Percentiles rank a stretch among this genome's conserved stretches.
Evolutionary conservation across 2,888 invertebrate genomes (phyloP).

Genomic region (Corythucha ciliata): DNA sequence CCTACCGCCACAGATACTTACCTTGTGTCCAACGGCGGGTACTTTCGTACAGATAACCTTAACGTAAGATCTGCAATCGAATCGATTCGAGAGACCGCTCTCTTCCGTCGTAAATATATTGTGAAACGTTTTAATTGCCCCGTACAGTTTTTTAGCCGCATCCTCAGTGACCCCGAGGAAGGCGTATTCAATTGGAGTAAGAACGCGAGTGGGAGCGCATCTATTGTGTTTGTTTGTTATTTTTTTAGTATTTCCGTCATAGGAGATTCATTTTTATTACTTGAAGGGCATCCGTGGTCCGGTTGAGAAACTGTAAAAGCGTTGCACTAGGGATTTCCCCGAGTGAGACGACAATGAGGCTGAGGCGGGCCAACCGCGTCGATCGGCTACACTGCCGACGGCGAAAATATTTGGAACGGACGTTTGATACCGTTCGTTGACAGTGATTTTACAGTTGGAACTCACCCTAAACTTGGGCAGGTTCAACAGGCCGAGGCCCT

Average conservation of each 20-base stretch:
- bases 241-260: no score
- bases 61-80: conserved; percentile 15
- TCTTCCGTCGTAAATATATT: not conserved
- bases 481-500: conserved; percentile 15
- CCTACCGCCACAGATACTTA: no score
- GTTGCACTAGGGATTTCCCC: no score
- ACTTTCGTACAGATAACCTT: conserved; percentile 15
- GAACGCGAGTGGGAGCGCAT: conserved; percentile 6
- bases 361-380: no score
- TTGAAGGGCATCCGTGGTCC: no score
- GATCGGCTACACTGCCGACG: no score
- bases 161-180: conserved; percentile 17
- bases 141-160: conserved; percentile 8
- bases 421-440: conserved; percentile 16
- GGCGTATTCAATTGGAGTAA: conserved; percentile 18
- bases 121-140: conserved; percentile 14
- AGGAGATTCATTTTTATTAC: no score
- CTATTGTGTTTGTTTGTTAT: no score
- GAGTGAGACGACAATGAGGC: no score
- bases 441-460: conserved; percentile 11
- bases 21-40: conserved; percentile 12
- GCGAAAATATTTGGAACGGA: conserved; percentile 18
- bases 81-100: conserved; percentile 15
- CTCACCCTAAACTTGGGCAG: not conserved
- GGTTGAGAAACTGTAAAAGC: no score